Evolutionary conservation across 2,113 vertebrate species (phyloP), one percentile per base, ranked within the genome.

Genomic region (Saccopteryx leptura): DNA sequence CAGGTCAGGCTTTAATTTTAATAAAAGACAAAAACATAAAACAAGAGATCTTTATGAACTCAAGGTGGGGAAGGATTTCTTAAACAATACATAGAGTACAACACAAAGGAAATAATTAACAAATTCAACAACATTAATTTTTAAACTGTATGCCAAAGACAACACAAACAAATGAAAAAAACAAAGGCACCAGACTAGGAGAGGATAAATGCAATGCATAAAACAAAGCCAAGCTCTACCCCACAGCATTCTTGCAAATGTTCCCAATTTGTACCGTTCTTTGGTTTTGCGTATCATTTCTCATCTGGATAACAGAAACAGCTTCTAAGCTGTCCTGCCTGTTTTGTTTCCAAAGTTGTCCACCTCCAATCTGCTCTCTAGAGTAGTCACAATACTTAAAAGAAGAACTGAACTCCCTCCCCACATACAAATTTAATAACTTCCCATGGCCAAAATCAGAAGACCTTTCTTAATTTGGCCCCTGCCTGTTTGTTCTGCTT

Each of bases 251-350:
- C 71, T 86, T 75, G 76, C 28, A 46, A 19, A 39, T 50, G 24
- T 56, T 52, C 50, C 61, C 19, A 21, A 8, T 82, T 84, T 61
- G 87, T 61, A 46, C 60, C 48, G 56, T 78, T 90, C 85, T 54
- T 4, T 69, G 58, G 52, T 39, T 95, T 31, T 88, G 24, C 31
- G 75, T 65, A 75, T 11, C n/a, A 75, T 46, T 91, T 79, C 78
- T 72, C 61, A 31, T 58, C 14, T 81, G 69, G 18, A 71, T 54
- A 66, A 76, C 7, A 94, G 23, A 31, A 71, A 31, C 39, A 65
- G 26, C 33, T 93, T 93, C 69, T 74, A 88, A 85, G 66, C 18
- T 54, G 24, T 54, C 74, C 71, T 93, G 76, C 18, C 65, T 75
- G 21, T 24, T 76, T 85, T 75, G 21, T 24, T 76, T 85, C 60